Evolutionary conservation across 2,113 vertebrate genomes (phyloP).

Genomic region (Monarcha castaneiventris): DNA sequence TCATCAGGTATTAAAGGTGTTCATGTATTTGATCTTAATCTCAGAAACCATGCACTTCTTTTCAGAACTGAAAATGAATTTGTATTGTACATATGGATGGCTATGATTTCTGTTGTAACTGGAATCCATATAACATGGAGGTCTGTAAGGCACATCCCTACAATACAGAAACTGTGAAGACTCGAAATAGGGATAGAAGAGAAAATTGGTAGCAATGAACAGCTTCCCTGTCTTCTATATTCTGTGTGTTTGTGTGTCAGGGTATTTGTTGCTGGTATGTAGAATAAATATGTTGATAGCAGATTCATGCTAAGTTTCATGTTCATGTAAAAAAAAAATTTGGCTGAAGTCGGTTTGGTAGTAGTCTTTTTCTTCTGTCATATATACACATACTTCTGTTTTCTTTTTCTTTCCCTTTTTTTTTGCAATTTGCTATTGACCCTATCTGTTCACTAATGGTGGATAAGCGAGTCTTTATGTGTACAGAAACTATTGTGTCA

Average conservation of each 20-base stretch:
- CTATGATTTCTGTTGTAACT: not conserved
- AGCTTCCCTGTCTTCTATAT: not conserved
- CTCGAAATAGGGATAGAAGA: not conserved
- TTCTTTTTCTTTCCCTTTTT: not conserved
- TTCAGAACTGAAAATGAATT: not conserved
- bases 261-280: not conserved
- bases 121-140: not conserved
- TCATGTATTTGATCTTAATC: not conserved
- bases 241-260: not conserved
- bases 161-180: not conserved
- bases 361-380: not conserved
- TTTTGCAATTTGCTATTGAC: not conserved
- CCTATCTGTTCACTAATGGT: conserved; percentile 26
- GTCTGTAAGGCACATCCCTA: not conserved
- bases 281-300: not conserved
- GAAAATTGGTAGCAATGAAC: not conserved
- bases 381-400: not conserved
- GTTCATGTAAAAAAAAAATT: conserved; percentile 53
- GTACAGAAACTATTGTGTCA: conserved; percentile 38
- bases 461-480: conserved; percentile 25
- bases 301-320: conserved; percentile 44
- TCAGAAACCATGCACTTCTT: not conserved
- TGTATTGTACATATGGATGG: not conserved
- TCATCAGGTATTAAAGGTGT: conserved; percentile 81
- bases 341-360: conserved; percentile 53